Evolutionary conservation across 2,113 vertebrate species (phyloP), one percentile per base, ranked within the genome.

Genomic region (Barbus barbus): DNA sequence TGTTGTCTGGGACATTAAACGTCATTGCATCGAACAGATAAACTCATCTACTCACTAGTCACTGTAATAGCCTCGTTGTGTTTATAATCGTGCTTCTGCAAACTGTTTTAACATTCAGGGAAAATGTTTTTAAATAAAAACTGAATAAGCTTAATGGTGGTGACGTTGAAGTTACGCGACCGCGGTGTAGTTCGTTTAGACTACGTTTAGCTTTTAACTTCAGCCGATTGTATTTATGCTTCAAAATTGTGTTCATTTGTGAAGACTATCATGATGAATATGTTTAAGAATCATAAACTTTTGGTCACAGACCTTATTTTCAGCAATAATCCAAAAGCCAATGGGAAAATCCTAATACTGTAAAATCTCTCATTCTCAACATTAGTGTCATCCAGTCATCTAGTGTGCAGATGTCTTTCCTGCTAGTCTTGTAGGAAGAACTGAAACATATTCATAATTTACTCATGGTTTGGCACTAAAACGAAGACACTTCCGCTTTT

Each of bases 401-500:
- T 46, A n/a, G n/a, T n/a, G 24, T 44, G n/a, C n/a, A 26, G 72
- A 28, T 74, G 41, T 48, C 16, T 72, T 75, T 36, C 18, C 72
- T 48, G 72, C 13, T 75, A 4, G 2, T 75, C 72, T 31, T 31
- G 72, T 75, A 75, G 72, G 22, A 75, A 75, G 44, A 31, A 51
- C 72, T 31, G 14, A 16, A 75, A 20, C 44, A 11, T 75, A 20
- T 51, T 75, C 44, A 75, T 75, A 51, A 75, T 75, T 75, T 75
- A 51, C n/a, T 51, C 14, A 18, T 26, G 41, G 24, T 75, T 58
- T 51, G 72, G 72, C n/a, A 48, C 41, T 16, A 48, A 48, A 74
- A 74, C 72, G 22, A 74, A 74, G 72, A 75, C 24, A 51, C 38
- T 74, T 74, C 41, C 41, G n/a, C 41, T 71, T 71, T 74, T 74